These are phyloP conservation scores for Trissoscelio sp. DNA, from an alignment of 2,888 invertebrate species.

Conservation along the genomic window DNA sequence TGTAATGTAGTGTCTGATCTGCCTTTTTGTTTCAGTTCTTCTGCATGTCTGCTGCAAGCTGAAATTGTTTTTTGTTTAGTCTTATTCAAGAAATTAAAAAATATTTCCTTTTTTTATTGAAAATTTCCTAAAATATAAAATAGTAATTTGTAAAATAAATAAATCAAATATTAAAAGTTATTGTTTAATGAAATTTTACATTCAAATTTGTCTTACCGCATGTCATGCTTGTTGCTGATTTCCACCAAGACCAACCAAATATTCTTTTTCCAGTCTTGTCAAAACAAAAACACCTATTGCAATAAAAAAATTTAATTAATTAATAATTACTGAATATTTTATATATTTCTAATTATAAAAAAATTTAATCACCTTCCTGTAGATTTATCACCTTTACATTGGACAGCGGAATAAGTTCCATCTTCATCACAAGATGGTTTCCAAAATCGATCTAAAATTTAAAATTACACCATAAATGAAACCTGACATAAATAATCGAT, in stretches of 20 bases:
- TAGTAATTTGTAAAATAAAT: background rate
- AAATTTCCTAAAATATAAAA: no score
- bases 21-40: conserved; percentile 84
- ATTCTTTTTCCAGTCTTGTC: conserved; percentile 86
- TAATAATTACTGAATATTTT: no score
- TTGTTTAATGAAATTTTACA: background rate
- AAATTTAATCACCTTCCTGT: conserved; percentile 53
- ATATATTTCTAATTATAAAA: no score
- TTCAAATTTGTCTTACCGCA: conserved; percentile 85
- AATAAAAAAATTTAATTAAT: background rate
- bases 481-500: no score
- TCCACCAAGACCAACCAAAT: conserved; percentile 87
- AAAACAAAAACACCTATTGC: conserved; percentile 87
- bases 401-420: conserved; percentile 58
- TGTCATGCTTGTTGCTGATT: conserved; percentile 86
- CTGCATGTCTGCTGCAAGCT: conserved; percentile 87
- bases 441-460: conserved; percentile 38
- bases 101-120: no score
- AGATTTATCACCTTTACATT: conserved; percentile 64
- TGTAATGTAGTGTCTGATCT: conserved; percentile 86
- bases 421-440: conserved; percentile 60
- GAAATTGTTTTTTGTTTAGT: conserved; percentile 1
- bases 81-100: background rate
- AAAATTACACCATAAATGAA: no score
- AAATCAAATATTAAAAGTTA: background rate